Percentiles rank a stretch among this genome's conserved stretches.
Conservation (phyloP, 2,888 invertebrate species). For the Lydus trimaculatus region DNA sequence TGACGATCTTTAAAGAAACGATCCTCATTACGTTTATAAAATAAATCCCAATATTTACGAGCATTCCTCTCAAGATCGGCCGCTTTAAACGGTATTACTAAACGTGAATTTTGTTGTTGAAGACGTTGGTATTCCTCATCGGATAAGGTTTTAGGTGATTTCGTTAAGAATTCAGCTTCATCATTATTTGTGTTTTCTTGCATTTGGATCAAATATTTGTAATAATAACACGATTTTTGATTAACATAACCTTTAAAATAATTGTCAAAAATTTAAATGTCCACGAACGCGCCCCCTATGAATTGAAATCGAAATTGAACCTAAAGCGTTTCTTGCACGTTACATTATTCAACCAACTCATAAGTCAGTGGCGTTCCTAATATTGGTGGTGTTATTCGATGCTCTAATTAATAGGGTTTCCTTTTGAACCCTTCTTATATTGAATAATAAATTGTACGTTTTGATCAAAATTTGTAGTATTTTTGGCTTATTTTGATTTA, state of each 20-base stretch:
- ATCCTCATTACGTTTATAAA: constrained; percentile 93
- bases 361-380: no score
- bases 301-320: no score
- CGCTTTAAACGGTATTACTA: constrained; percentile 78
- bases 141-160: background rate
- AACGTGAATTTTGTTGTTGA: constrained; percentile 71
- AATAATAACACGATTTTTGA: background rate
- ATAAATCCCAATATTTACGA: constrained; percentile 92
- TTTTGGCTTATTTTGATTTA: no score
- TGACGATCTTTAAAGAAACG: constrained; percentile 95
- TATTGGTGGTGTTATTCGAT: no score
- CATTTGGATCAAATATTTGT: background rate
- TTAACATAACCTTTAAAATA: background rate
- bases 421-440: no score
- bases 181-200: background rate
- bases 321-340: no score
- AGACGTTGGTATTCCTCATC: constrained; percentile 69
- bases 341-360: no score
- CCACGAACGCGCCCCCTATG: no score
- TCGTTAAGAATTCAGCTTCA: background rate
- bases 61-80: constrained; percentile 81
- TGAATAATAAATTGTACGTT: no score
- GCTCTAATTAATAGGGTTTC: no score
- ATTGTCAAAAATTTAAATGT: no score
- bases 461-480: no score